These are phyloP conservation scores for Morphnarchus princeps DNA, from an alignment of 2,113 vertebrate species.

Conservation along the genomic window DNA sequence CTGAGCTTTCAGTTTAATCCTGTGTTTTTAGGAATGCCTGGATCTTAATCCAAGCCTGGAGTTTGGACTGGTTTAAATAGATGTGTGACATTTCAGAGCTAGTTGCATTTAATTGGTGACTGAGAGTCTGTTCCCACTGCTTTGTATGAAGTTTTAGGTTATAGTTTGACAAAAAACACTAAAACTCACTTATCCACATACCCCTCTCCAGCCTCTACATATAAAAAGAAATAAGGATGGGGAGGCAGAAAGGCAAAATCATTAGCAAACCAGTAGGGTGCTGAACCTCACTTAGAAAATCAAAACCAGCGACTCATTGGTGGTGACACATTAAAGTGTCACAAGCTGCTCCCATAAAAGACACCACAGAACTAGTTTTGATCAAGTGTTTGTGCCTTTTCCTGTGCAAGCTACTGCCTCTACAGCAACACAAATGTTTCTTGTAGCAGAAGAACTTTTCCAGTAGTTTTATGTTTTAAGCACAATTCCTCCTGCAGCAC, in stretches of 20 bases:
- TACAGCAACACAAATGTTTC: background rate
- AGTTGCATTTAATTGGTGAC: constrained; percentile 18
- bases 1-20: constrained; percentile 50
- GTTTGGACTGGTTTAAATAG: constrained; percentile 44
- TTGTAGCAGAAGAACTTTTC: background rate
- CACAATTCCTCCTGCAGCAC: background rate
- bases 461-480: background rate
- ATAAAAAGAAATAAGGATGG: background rate
- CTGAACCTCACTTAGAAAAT: constrained; percentile 27
- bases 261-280: background rate
- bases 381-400: background rate
- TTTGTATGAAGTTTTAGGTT: background rate
- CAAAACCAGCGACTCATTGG: background rate
- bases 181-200: background rate
- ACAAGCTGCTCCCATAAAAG: background rate
- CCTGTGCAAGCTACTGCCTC: background rate
- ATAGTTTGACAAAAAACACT: constrained; percentile 17
- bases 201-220: background rate
- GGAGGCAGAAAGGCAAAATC: background rate
- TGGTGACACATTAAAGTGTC: background rate
- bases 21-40: constrained; percentile 33
- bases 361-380: background rate
- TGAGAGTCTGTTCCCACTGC: background rate
- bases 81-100: constrained; percentile 40
- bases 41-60: constrained; percentile 39